Base-by-base conservation (phyloP, 2,797 vertebrate genomes). In the Craterocephalus amniculus region DNA sequence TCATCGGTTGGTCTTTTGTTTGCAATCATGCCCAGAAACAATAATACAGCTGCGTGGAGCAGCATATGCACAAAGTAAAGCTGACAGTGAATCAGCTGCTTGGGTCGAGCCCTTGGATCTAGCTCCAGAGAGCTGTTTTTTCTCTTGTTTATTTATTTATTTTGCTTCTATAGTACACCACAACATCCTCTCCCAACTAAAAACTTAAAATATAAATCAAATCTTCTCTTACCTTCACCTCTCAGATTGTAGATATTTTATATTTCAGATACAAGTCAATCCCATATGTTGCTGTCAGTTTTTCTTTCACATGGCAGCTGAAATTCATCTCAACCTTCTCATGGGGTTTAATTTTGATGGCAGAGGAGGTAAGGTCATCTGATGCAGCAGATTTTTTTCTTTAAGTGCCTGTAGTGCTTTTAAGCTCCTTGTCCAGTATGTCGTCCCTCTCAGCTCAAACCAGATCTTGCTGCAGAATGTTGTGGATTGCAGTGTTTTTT, bases 1-100 rank as follows among this genome's bases (percentile, higher is more conserved):
- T 83, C 81, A 81, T 76, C 9, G 55, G 71, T 70, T 76, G 75
- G 60, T 70, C 78, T 77, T 73, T 86, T 78, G 82, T 87, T 87
- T 85, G 81, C 36, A 8, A 69, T 62, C 22, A 16, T 48, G 73
- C 66, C 58, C 43, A 55, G 60, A 61, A 70, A 70, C 69, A 49
- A 14, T 9, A 12, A 59, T 51, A 35, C 84, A 72, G 69, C 81
- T 82, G 79, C 71, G 16, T 70, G 51, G 54, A 51, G 62, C 6
- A n/a, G 62, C 72, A 60, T 76, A 74, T 68, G 70, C 72, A 60
- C 66, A 58, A 69, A 80, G 48, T 29, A 66, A 63, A 70, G 67
- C 63, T 27, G 67, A 45, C 60, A 67, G 67, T 75, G 48, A 40
- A 70, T 79, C 77, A 77, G 69, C 66, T 76, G 63, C 38, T 59